Evolutionary conservation across 2,113 vertebrate genomes (phyloP).

Genomic region (Zapus hudsonius): DNA sequence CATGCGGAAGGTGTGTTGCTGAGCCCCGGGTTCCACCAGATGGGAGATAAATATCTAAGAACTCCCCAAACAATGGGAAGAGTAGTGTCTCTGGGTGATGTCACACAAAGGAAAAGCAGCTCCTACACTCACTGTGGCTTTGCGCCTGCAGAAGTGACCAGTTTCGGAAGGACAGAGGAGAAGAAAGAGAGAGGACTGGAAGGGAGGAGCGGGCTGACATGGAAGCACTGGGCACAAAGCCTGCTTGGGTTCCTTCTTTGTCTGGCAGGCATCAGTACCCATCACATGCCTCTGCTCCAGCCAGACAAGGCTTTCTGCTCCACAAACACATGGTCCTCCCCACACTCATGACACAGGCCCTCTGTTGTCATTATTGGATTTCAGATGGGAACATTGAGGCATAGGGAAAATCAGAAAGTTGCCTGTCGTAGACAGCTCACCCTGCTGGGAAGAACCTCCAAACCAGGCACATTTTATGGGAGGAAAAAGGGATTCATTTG

Average conservation of each 20-base stretch:
- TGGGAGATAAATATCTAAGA: conserved; percentile 38
- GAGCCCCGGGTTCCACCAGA: background rate
- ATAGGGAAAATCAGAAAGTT: background rate
- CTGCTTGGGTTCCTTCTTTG: background rate
- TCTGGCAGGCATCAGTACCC: background rate
- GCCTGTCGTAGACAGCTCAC: too few relatives aligned
- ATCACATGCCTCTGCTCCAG: fast-evolving
- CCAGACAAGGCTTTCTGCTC: fast-evolving
- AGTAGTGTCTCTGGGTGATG: conserved; percentile 18
- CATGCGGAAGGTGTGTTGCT: background rate
- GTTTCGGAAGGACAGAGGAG: background rate
- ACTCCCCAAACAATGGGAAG: conserved; percentile 37
- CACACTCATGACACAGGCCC: background rate
- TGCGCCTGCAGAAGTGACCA: background rate
- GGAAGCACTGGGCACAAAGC: background rate
- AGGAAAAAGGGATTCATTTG: too few relatives aligned
- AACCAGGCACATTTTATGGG: too few relatives aligned
- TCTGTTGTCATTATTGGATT: background rate
- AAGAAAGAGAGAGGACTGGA: background rate
- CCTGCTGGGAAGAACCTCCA: too few relatives aligned
- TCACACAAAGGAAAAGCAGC: background rate
- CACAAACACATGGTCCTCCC: background rate
- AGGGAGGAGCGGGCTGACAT: background rate
- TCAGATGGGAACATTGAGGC: background rate
- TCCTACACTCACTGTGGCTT: background rate